These are phyloP conservation scores for Drosophila elegans DNA, from an alignment of 1,140 invertebrate species.

Conservation along the genomic window DNA sequence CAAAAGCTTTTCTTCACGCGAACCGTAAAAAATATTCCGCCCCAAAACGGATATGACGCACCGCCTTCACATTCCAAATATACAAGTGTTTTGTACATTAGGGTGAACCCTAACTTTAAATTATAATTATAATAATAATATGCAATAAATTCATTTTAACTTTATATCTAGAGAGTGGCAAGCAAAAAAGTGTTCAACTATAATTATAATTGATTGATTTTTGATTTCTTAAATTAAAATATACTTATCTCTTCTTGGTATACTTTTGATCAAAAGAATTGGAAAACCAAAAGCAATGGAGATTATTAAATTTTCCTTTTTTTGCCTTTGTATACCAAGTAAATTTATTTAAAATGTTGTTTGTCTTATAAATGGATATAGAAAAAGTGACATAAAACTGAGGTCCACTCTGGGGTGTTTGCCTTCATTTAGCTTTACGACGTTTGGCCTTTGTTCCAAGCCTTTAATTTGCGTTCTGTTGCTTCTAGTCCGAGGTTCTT, in stretches of 20 bases:
- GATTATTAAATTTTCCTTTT: too few relatives aligned
- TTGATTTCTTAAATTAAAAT: too few relatives aligned
- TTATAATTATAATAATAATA: not conserved
- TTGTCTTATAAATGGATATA: not conserved
- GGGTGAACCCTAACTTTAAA: not conserved
- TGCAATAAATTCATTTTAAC: too few relatives aligned
- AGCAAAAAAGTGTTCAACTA: too few relatives aligned
- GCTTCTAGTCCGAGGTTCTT: conserved; percentile 56
- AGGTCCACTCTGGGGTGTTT: conserved; percentile 10
- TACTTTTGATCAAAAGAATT: too few relatives aligned
- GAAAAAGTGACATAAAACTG: not conserved
- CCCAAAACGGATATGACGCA: conserved; percentile 65
- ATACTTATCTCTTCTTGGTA: too few relatives aligned
- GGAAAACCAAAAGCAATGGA: too few relatives aligned
- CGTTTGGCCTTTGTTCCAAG: conserved; percentile 34
- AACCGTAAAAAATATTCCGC: not conserved
- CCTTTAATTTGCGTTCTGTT: conserved; percentile 53
- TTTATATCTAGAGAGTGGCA: too few relatives aligned
- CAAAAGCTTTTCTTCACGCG: conserved; percentile 6
- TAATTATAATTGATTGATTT: too few relatives aligned
- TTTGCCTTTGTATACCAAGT: too few relatives aligned
- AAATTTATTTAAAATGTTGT: not conserved
- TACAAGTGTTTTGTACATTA: conserved; percentile 1
- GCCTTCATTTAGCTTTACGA: conserved; percentile 23
- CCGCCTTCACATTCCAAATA: conserved; percentile 25